A percentile compares a stretch with the other conserved stretches of the same genome.
These are phyloP conservation scores for Aphrocallistes beatrix DNA, from an alignment of 37 sponge, comb jelly and placozoan species.

Conservation along the genomic window DNA sequence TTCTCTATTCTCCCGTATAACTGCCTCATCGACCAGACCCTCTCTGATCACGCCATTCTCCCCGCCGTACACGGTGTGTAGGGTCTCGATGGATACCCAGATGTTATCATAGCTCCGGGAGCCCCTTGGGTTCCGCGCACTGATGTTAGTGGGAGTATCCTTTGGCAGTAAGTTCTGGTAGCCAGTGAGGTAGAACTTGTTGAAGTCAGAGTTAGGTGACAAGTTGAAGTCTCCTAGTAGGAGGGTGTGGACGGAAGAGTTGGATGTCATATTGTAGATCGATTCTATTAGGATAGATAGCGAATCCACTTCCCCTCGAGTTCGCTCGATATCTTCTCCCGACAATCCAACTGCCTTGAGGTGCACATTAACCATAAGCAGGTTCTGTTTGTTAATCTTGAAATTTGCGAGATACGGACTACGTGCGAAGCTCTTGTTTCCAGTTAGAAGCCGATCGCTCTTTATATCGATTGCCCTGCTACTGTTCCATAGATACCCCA, in stretches of 20 bases:
- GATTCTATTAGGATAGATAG: background rate
- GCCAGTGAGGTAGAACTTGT: background rate
- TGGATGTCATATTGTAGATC: background rate
- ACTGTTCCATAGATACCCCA: background rate
- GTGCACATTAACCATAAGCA: background rate
- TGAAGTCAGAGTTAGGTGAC: background rate
- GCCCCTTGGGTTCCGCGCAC: constrained; percentile 1
- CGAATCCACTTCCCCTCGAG: background rate
- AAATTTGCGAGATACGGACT: background rate
- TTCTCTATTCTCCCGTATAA: background rate
- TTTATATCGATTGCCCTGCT: background rate
- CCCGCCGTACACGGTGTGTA: background rate
- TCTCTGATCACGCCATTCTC: background rate
- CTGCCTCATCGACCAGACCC: background rate
- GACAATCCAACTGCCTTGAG: background rate
- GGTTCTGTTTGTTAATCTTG: background rate
- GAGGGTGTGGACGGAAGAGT: background rate
- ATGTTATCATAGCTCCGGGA: background rate
- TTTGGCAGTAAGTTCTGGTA: background rate
- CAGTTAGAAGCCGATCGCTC: background rate
- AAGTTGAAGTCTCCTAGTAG: background rate
- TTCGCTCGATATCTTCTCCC: background rate
- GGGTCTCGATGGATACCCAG: background rate
- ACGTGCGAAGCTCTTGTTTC: constrained; percentile 2
- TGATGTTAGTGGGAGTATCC: background rate